These are phyloP conservation scores for Gavialis gangeticus DNA, from an alignment of 2,113 vertebrate species.

Conservation along the genomic window DNA sequence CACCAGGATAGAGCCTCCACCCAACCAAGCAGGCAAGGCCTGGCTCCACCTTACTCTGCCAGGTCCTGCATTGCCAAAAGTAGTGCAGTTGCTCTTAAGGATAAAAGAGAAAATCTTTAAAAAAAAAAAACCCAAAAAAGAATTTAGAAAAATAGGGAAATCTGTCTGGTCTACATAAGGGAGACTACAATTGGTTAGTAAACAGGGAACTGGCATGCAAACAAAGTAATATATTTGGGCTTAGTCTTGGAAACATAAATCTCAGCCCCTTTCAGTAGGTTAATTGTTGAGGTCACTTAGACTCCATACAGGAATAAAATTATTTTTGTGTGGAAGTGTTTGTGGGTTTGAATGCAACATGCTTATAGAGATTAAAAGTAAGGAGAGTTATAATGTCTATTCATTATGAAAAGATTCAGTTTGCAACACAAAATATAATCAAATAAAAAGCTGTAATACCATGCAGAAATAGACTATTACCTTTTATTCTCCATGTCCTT, in stretches of 20 bases:
- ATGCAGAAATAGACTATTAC: background rate
- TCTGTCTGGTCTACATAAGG: background rate
- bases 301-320: background rate
- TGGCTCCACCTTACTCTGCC: no score
- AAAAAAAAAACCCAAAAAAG: no score
- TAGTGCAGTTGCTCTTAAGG: background rate
- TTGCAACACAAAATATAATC: background rate
- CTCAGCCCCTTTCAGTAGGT: background rate
- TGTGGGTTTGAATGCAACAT: background rate
- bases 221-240: background rate
- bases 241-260: background rate
- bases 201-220: background rate
- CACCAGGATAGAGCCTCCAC: no score
- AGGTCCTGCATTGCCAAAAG: background rate
- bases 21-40: no score
- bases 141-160: background rate
- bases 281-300: background rate
- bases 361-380: background rate
- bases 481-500: no score
- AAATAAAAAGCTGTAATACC: background rate
- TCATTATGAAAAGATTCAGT: background rate
- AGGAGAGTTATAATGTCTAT: background rate
- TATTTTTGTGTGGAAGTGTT: background rate
- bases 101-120: background rate
- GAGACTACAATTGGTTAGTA: background rate